Conservation (phyloP, 2,797 vertebrate species). For the Myiothlypis coronata region DNA sequence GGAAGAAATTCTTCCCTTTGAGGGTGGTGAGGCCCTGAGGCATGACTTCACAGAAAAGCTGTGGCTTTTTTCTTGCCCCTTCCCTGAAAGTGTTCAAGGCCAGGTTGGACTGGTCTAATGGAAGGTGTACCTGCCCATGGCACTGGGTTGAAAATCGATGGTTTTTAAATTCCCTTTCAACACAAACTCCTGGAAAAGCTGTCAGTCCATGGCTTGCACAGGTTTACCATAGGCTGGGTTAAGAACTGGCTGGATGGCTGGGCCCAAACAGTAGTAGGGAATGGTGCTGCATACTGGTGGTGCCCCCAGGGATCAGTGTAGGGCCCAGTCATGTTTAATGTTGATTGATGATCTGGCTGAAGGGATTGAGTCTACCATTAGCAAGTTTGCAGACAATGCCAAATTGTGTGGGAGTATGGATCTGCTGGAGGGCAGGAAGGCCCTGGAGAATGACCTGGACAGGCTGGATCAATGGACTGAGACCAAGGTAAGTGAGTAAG, state of each 20-base stretch:
- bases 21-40: neutral
- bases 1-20: neutral
- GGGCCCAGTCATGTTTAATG: neutral
- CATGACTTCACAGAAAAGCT: neutral
- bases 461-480: neutral
- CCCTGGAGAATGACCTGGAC: neutral
- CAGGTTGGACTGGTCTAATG: neutral
- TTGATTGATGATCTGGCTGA: neutral
- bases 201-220: neutral
- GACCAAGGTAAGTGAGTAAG: neutral
- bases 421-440: neutral
- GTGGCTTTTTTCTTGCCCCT: neutral
- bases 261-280: too few relatives aligned
- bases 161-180: neutral
- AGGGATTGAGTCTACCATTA: neutral
- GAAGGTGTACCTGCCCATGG: neutral
- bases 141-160: neutral
- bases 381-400: accelerated
- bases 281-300: neutral
- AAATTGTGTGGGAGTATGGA: neutral
- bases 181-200: neutral
- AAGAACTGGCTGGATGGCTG: neutral
- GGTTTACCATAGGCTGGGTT: neutral
- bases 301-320: neutral
- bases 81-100: neutral